phyloP scores from a whole-genome alignment of 2,797 vertebrate species.

The Limosa lapponica region DNA sequence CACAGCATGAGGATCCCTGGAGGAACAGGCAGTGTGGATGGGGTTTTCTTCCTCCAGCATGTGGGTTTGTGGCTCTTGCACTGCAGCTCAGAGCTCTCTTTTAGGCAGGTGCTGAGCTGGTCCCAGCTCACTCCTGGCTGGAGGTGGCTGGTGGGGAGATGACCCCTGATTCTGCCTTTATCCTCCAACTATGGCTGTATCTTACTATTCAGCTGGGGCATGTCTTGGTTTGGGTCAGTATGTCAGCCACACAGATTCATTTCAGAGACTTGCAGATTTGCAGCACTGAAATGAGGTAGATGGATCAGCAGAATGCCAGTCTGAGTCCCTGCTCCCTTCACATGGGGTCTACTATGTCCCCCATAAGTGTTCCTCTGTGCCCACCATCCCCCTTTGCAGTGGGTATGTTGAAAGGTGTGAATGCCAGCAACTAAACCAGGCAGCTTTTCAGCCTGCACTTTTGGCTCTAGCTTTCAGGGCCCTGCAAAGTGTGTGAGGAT shows the following conservation, averaged over 20 bases:
- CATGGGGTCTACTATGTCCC: background rate
- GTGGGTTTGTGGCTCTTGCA: fast-evolving
- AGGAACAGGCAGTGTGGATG: background rate
- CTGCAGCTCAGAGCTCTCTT: background rate
- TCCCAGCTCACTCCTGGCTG: background rate
- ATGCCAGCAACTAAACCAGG: background rate
- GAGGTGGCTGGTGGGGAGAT: background rate
- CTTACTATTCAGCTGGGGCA: background rate
- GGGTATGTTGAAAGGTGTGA: background rate
- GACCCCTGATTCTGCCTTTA: background rate
- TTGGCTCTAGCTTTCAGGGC: background rate
- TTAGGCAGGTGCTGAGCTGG: background rate
- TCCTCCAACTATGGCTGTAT: background rate
- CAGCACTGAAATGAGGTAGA: background rate
- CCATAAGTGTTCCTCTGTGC: background rate
- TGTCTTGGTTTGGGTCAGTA: background rate
- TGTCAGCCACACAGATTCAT: background rate
- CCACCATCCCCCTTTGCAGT: background rate
- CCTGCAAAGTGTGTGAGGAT: background rate
- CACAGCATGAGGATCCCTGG: background rate
- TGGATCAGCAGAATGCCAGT: background rate
- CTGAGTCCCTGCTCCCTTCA: background rate
- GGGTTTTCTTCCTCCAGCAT: fast-evolving
- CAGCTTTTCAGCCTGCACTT: background rate
- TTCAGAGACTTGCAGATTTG: background rate